phyloP scores from a whole-genome alignment of 2,797 vertebrate genomes.

The Hippopotamyrus pictus region DNA sequence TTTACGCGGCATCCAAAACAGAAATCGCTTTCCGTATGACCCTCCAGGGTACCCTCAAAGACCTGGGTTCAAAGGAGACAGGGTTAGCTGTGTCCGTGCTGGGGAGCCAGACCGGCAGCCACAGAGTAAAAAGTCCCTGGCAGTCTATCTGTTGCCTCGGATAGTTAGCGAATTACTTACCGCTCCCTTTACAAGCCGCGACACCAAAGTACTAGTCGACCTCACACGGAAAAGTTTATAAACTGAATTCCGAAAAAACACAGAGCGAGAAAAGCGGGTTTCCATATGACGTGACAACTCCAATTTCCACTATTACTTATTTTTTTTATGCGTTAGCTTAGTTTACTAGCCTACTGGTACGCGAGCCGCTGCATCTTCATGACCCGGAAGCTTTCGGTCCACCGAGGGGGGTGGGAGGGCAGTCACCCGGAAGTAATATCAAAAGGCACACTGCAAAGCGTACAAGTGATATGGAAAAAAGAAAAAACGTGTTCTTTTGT shows the following conservation, averaged over 20 bases:
- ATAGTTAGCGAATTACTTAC: conserved; percentile 2
- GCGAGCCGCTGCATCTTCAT: neutral
- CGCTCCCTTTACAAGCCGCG: neutral
- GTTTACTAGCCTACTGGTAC: neutral
- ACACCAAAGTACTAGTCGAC: neutral
- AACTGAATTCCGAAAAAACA: neutral
- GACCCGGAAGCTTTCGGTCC: neutral
- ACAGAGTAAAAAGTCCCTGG: neutral
- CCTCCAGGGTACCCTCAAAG: neutral
- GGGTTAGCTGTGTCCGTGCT: neutral
- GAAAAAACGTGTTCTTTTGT: neutral
- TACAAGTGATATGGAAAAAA: neutral
- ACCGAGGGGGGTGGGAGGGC: neutral
- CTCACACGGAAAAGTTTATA: neutral
- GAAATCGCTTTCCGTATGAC: neutral
- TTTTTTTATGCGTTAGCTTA: neutral
- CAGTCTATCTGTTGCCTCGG: neutral
- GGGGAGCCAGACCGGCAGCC: neutral
- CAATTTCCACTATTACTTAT: neutral
- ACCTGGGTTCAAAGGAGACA: neutral
- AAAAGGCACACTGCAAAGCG: neutral
- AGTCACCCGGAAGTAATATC: neutral
- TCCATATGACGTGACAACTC: neutral
- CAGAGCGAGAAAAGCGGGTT: neutral
- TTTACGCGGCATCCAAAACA: neutral